phyloP scores from a whole-genome alignment of 2,113 vertebrate species.

The Prionailurus bengalensis region DNA sequence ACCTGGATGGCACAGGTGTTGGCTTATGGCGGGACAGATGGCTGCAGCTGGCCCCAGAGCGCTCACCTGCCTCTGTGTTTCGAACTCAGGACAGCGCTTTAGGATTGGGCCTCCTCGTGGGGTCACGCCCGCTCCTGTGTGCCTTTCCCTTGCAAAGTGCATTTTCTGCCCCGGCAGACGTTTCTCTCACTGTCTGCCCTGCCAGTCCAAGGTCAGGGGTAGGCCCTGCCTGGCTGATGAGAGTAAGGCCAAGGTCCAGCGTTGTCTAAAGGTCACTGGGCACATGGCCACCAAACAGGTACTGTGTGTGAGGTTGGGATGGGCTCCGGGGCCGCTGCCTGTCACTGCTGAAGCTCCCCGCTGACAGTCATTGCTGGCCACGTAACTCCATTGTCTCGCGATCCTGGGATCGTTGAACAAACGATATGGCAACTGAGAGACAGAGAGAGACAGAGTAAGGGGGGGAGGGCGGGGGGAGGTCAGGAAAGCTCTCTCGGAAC shows the following conservation, averaged over 20 bases:
- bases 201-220: not conserved
- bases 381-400: accelerated
- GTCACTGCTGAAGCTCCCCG: not conserved
- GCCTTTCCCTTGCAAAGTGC: not conserved
- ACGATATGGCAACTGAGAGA: not conserved
- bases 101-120: accelerated
- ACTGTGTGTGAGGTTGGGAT: accelerated
- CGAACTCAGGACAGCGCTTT: accelerated
- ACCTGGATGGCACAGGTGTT: accelerated
- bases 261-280: not conserved
- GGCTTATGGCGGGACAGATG: accelerated
- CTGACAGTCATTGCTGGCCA: accelerated
- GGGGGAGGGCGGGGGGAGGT: too few relatives aligned
- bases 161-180: not conserved
- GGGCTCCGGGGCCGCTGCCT: accelerated
- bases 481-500: not conserved
- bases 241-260: not conserved
- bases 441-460: too few relatives aligned
- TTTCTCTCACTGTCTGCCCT: not conserved
- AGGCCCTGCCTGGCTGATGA: not conserved
- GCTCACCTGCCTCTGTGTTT: accelerated
- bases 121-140: not conserved
- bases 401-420: not conserved
- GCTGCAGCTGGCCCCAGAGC: accelerated
- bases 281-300: not conserved